Conservation (phyloP, 2,797 vertebrate genomes). For the Mus minutoides region DNA sequence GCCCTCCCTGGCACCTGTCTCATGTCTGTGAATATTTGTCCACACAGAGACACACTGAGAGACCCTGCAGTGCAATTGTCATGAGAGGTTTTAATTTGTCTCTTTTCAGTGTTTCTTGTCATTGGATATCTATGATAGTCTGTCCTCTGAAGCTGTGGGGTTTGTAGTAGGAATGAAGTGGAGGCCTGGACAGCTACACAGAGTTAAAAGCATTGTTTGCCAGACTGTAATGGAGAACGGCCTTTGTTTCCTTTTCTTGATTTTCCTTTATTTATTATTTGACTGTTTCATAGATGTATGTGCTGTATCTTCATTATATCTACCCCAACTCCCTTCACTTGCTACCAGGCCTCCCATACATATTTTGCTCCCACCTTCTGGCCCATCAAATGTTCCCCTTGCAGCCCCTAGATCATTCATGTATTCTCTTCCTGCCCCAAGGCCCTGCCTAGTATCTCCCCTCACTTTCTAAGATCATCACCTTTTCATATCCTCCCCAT, state of each 20-base stretch:
- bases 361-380: background rate
- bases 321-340: background rate
- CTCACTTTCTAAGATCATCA: background rate
- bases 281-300: background rate
- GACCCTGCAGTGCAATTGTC: background rate
- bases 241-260: background rate
- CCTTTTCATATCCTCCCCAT: background rate
- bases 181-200: background rate
- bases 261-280: background rate
- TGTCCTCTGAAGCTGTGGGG: background rate
- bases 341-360: background rate
- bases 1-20: background rate
- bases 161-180: constrained; percentile 21
- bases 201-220: constrained; percentile 9
- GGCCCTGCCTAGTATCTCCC: background rate
- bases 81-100: background rate
- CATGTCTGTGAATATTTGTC: background rate
- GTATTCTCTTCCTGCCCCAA: background rate
- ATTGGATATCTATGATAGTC: background rate
- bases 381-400: background rate
- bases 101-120: background rate
- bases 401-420: background rate
- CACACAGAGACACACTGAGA: background rate
- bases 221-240: background rate
- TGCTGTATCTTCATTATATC: background rate